These are phyloP conservation scores for Holothuria leucospilota DNA, from an alignment of 53 echinoderm and acorn worm genomes.

Conservation along the genomic window DNA sequence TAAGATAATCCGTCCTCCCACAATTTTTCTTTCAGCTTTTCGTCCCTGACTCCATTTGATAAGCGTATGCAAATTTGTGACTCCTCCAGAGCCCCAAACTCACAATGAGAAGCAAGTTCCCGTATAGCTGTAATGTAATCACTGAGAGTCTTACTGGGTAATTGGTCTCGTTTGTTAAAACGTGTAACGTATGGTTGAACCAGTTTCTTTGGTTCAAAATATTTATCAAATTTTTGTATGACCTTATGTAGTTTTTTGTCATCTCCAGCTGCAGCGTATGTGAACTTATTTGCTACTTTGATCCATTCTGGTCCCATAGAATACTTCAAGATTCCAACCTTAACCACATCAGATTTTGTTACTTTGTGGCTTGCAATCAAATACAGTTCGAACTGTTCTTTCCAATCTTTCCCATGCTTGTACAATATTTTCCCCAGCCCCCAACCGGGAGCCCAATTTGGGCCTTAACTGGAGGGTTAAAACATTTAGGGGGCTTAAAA, in stretches of 20 bases:
- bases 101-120: constrained; percentile 8
- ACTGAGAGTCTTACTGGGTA: neutral
- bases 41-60: constrained; percentile 3
- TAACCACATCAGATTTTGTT: neutral
- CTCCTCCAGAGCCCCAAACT: constrained; percentile 19
- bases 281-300: neutral
- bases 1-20: constrained; percentile 40
- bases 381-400: neutral
- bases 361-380: neutral
- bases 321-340: neutral
- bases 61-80: constrained; percentile 18
- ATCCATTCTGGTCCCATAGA: constrained; percentile 22
- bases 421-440: neutral
- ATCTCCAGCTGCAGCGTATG: neutral
- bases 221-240: constrained; percentile 21
- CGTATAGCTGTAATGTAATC: constrained; percentile 11
- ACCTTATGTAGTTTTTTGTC: constrained; percentile 7
- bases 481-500: neutral
- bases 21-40: constrained; percentile 31
- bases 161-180: constrained; percentile 21
- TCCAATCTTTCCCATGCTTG: neutral
- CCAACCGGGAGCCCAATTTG: no score
- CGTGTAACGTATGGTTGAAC: constrained; percentile 29
- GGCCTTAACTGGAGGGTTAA: neutral
- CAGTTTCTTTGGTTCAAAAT: constrained; percentile 55